phyloP scores from a whole-genome alignment of 2,888 invertebrate genomes.

The Syritta pipiens region DNA sequence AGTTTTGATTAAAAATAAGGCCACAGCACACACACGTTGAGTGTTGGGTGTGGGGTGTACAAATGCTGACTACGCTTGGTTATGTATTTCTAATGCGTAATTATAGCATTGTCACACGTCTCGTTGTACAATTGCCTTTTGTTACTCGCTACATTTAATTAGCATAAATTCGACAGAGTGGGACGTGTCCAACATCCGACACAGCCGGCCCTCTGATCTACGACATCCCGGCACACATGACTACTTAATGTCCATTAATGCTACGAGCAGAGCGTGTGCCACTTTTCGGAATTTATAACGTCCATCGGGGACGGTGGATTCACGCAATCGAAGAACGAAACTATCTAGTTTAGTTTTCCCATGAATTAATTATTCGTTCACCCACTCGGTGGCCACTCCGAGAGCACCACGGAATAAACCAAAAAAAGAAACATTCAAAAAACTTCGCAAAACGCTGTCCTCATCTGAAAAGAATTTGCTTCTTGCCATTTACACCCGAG shows the following conservation, averaged over 20 bases:
- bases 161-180: slow-evolving; percentile 35
- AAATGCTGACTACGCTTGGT: no score
- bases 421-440: not conserved
- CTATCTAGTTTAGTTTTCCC: slow-evolving; percentile 34
- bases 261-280: slow-evolving; percentile 7
- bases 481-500: not conserved
- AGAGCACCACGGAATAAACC: not conserved
- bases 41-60: no score
- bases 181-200: slow-evolving; percentile 6
- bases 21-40: no score
- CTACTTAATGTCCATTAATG: slow-evolving; percentile 1
- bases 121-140: slow-evolving; percentile 21
- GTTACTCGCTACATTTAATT: slow-evolving; percentile 5
- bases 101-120: not conserved
- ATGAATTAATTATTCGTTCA: slow-evolving; percentile 30
- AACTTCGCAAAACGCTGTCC: slow-evolving; percentile 2
- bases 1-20: not conserved
- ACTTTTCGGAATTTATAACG: slow-evolving; percentile 6
- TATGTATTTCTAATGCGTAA: no score
- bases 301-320: not conserved
- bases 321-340: slow-evolving; percentile 20
- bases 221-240: not conserved
- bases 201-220: not conserved
- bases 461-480: not conserved
- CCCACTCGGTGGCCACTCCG: slow-evolving; percentile 5